A percentile compares a stretch with the other conserved stretches of the same genome.
Conservation (phyloP, 2,113 vertebrate species). For the Dascyllus trimaculatus region DNA sequence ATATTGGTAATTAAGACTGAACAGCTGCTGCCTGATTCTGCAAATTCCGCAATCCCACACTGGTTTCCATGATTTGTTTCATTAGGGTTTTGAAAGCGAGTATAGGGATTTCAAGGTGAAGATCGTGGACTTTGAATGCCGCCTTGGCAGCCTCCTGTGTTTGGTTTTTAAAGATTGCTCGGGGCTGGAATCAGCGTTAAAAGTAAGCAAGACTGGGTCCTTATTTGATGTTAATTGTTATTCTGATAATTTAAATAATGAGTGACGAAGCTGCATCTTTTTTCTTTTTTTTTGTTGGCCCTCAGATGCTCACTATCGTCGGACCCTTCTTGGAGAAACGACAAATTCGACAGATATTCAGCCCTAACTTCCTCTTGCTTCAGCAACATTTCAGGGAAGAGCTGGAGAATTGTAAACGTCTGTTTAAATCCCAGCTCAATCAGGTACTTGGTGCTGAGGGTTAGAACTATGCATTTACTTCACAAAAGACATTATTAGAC, state of each 20-base stretch:
- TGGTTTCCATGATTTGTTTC: background rate
- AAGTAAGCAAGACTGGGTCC: constrained; percentile 74
- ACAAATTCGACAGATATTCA: constrained; percentile 86
- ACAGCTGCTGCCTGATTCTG: background rate
- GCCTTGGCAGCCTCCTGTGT: constrained; percentile 83
- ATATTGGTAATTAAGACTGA: background rate
- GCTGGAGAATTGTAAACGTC: constrained; percentile 83
- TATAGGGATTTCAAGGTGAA: constrained; percentile 84
- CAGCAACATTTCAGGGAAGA: constrained; percentile 84
- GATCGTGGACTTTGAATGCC: constrained; percentile 82
- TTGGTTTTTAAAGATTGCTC: constrained; percentile 85
- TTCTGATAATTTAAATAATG: background rate
- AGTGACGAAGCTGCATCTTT: background rate
- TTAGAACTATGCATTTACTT: background rate
- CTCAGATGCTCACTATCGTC: constrained; percentile 85
- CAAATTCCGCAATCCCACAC: background rate
- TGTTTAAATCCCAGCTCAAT: constrained; percentile 78
- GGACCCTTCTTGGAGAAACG: constrained; percentile 86
- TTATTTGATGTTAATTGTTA: background rate
- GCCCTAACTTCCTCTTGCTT: constrained; percentile 81
- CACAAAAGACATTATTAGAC: background rate
- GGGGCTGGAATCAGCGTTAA: constrained; percentile 87
- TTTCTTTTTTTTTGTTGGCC: constrained; percentile 35
- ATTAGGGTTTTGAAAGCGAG: constrained; percentile 84
- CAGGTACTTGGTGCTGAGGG: constrained; percentile 76